phyloP scores from a whole-genome alignment of 1,140 invertebrate species.

The Calliphora vicina region DNA sequence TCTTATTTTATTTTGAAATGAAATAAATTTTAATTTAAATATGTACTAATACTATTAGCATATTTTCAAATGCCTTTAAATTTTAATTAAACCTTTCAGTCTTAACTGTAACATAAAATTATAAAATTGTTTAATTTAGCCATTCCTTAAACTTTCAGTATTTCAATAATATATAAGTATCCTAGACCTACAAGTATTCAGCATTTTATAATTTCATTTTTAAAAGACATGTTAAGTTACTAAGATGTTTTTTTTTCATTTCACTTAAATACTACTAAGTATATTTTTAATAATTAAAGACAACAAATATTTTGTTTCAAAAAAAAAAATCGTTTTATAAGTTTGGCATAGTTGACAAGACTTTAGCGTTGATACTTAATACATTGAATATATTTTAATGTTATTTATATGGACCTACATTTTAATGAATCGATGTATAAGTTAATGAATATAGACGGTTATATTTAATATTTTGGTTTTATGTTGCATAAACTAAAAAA shows the following conservation, averaged over 20 bases:
- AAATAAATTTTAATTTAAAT: neutral
- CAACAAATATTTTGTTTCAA: neutral
- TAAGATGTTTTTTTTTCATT: too few relatives aligned
- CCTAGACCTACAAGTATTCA: too few relatives aligned
- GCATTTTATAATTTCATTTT: too few relatives aligned
- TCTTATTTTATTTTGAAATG: neutral
- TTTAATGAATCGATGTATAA: constrained; percentile 3
- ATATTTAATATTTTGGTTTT: constrained; percentile 3
- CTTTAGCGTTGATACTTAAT: neutral
- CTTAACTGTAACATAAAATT: neutral
- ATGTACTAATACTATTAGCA: neutral
- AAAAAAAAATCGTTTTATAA: neutral
- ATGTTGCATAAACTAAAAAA: neutral
- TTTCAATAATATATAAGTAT: neutral
- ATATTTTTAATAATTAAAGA: neutral
- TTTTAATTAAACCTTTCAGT: neutral
- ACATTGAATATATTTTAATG: too few relatives aligned
- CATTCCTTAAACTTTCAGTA: neutral
- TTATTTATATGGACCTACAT: neutral
- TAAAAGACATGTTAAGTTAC: too few relatives aligned
- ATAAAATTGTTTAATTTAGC: too few relatives aligned
- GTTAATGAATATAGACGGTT: neutral
- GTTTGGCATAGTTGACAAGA: constrained; percentile 4
- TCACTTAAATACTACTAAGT: too few relatives aligned
- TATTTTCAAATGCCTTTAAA: neutral